A percentile compares a stretch with the other conserved stretches of the same genome.
These are phyloP conservation scores for Margaritifera margaritifera DNA, from an alignment of 2,888 invertebrate species.

Conservation along the genomic window DNA sequence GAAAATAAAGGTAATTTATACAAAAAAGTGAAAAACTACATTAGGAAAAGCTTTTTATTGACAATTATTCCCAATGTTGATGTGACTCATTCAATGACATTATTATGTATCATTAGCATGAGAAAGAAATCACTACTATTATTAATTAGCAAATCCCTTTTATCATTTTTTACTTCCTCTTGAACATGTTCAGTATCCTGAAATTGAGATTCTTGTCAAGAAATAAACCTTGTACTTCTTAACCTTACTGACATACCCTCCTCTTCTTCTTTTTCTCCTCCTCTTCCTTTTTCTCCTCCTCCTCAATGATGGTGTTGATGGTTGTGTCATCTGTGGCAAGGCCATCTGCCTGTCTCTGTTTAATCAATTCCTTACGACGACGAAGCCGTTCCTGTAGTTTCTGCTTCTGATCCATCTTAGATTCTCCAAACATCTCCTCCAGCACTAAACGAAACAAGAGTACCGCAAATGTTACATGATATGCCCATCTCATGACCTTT, in stretches of 20 bases:
- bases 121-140: neutral
- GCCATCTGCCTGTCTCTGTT: slow-evolving; percentile 54
- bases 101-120: neutral
- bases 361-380: slow-evolving; percentile 46
- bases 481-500: too few species aligned
- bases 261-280: slow-evolving; percentile 23
- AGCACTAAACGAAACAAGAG: slow-evolving; percentile 26
- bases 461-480: too few species aligned
- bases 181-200: neutral
- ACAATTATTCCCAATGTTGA: too few species aligned
- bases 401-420: slow-evolving; percentile 36
- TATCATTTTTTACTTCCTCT: neutral
- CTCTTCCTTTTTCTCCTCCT: slow-evolving; percentile 44
- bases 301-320: slow-evolving; percentile 50
- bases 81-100: too few species aligned
- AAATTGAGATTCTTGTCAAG: too few species aligned
- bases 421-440: slow-evolving; percentile 40
- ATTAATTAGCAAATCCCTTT: neutral
- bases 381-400: slow-evolving; percentile 38
- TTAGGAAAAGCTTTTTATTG: too few species aligned
- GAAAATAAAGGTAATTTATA: too few species aligned
- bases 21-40: too few species aligned
- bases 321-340: slow-evolving; percentile 54
- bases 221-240: too few species aligned
- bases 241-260: slow-evolving; percentile 24